phyloP scores from a whole-genome alignment of 2,113 vertebrate genomes.

The Hymenochirus boettgeri region DNA sequence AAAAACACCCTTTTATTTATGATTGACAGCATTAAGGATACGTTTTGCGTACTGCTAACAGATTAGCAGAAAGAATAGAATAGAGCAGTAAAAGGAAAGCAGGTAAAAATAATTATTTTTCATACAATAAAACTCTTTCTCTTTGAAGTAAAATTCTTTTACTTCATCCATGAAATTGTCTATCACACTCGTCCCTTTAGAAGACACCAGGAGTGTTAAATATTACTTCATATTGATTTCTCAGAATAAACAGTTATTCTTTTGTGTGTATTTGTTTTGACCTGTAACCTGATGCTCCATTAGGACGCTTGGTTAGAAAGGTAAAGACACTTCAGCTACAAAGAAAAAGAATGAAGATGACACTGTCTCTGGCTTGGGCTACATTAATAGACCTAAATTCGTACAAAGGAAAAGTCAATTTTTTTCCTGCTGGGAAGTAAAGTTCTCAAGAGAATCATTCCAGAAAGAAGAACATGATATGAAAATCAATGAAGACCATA shows the following conservation, averaged over 20 bases:
- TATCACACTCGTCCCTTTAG: too few relatives aligned
- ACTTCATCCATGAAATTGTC: too few relatives aligned
- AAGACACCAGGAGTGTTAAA: slow-evolving; percentile 50
- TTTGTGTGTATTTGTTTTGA: slow-evolving; percentile 58
- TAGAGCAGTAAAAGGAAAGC: too few relatives aligned
- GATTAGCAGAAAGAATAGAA: too few relatives aligned
- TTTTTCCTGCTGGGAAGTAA: slow-evolving; percentile 71
- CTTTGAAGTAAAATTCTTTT: too few relatives aligned
- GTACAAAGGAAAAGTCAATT: slow-evolving; percentile 63
- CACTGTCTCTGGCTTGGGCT: slow-evolving; percentile 61
- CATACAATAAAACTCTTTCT: too few relatives aligned
- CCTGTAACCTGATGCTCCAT: slow-evolving; percentile 61
- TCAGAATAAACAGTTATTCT: slow-evolving; percentile 50
- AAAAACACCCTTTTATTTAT: too few relatives aligned
- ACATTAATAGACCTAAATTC: slow-evolving; percentile 70
- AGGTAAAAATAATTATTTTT: too few relatives aligned
- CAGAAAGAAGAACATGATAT: slow-evolving; percentile 67
- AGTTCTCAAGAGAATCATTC: slow-evolving; percentile 65
- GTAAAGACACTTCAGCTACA: slow-evolving; percentile 62
- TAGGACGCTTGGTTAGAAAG: slow-evolving; percentile 59
- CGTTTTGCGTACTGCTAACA: too few relatives aligned
- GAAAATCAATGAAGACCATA: slow-evolving; percentile 70
- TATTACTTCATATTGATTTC: slow-evolving; percentile 57
- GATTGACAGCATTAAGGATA: too few relatives aligned
- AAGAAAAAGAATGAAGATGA: slow-evolving; percentile 64